Percentiles rank a stretch among this genome's conserved stretches.
These are phyloP conservation scores for Octonoba sinensis DNA, from an alignment of 2,888 invertebrate genomes.

Conservation along the genomic window DNA sequence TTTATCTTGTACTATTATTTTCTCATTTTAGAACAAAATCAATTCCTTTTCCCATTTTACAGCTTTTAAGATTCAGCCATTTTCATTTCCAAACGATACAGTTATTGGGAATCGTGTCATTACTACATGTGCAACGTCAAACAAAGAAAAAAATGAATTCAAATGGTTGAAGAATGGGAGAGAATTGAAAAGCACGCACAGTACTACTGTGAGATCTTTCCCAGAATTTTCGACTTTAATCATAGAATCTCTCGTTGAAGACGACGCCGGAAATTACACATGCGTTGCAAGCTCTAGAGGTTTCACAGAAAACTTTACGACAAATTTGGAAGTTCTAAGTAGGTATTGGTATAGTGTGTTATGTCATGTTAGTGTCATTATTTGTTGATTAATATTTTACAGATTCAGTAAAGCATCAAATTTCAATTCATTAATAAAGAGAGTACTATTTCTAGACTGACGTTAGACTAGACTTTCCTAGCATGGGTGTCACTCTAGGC, in stretches of 20 bases:
- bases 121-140: neutral
- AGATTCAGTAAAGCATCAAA: too few relatives aligned
- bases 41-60: too few relatives aligned
- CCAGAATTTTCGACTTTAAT: conserved; percentile 12
- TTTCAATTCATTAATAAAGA: too few relatives aligned
- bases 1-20: too few relatives aligned
- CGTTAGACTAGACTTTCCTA: too few relatives aligned
- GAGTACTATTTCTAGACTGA: too few relatives aligned
- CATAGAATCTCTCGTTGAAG: conserved; percentile 11
- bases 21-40: too few relatives aligned
- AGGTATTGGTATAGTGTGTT: neutral
- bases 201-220: neutral
- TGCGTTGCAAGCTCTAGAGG: conserved; percentile 7
- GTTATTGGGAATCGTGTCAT: neutral
- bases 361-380: too few relatives aligned
- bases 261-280: conserved; percentile 25
- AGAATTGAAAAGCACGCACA: conserved; percentile 6
- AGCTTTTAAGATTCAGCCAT: neutral
- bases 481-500: too few relatives aligned
- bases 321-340: conserved; percentile 7
- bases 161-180: conserved; percentile 16
- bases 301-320: conserved; percentile 2
- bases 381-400: too few relatives aligned
- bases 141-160: conserved; percentile 6
- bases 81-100: neutral